Base-by-base conservation (phyloP, 2,113 vertebrate species). In the Embiotoca jacksoni region DNA sequence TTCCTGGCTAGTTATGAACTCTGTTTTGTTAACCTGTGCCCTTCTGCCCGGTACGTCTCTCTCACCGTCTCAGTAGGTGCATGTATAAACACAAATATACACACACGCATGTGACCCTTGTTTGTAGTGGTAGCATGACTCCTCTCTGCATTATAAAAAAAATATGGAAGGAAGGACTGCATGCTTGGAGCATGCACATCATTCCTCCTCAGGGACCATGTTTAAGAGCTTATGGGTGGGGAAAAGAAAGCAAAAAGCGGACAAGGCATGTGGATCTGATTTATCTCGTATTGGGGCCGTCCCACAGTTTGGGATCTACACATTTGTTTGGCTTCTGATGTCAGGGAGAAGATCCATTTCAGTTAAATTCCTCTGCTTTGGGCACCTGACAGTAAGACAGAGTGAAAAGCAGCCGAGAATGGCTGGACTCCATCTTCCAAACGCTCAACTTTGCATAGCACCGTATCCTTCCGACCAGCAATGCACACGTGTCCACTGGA, bases 21-120 rank as follows among this genome's bases (percentile, higher is more conserved):
- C 13, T 64, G 65, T 81, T 75, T 78, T 39, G 7, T 75, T 78
- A 83, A 80, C 63, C 80, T 37, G 1, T 4, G 2, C 36, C 66
- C 58, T n/a, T 31, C 41, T 15, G 32, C 59, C 33, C 14, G 6
- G 4, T 36, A 5, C 6, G 31, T 14, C 44, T 47, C 6, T 63
- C 33, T 69, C 64, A 32, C 36, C 0, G 6, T 44, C 49, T 75
- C 65, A 52, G 35, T 46, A 7, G 59, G 65, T 49, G 15, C 30
- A 64, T 15, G 50, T 46, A 57, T n/a, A 57, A 47, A 70, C 63
- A 55, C 53, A 73, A 47, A 78, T 59, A 66, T 46, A 52, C 59
- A 72, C 64, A 37, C 59, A n/a, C 35, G 23, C 70, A 67, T 60
- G 71, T 3, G 36, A 53, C 52, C 44, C 37, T 65, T 68, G 64